A percentile compares a stretch with the other conserved stretches of the same genome.
Conservation (phyloP, 2,113 vertebrate genomes). For the Camelus dromedarius region DNA sequence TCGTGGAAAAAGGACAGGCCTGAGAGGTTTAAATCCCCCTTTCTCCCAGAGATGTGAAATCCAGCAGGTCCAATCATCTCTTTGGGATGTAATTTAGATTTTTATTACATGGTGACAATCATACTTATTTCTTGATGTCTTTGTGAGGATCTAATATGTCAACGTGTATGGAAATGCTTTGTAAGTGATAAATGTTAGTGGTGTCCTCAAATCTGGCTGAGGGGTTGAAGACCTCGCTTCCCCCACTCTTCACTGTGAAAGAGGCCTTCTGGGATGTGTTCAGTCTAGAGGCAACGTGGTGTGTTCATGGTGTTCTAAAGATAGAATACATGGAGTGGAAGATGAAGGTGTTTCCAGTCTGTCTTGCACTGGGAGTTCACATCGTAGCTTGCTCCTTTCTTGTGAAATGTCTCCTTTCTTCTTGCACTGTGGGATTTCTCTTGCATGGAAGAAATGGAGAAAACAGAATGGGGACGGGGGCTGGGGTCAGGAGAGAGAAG, state of each 20-base stretch:
- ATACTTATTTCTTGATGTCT: not conserved
- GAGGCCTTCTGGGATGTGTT: no score
- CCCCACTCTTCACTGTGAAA: not conserved
- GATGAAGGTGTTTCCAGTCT: no score
- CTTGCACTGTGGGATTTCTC: not conserved
- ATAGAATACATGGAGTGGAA: not conserved
- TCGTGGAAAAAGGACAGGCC: not conserved
- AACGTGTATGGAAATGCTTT: not conserved
- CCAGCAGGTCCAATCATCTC: not conserved
- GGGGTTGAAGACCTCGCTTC: not conserved
- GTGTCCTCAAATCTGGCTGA: not conserved
- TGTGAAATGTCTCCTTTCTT: not conserved
- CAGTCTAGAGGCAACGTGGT: not conserved
- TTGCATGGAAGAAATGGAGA: not conserved
- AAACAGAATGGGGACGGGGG: not conserved
- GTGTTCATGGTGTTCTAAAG: not conserved
- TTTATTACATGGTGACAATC: not conserved
- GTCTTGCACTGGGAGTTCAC: accelerated
- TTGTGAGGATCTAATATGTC: not conserved
- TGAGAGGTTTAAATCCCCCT: not conserved
- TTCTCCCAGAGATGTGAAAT: not conserved
- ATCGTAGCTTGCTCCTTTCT: not conserved
- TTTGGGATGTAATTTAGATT: not conserved
- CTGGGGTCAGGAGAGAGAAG: not conserved
- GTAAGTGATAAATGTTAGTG: not conserved